Evolutionary conservation across 2,797 vertebrate species (phyloP).

Genomic region (Crenichthys baileyi): DNA sequence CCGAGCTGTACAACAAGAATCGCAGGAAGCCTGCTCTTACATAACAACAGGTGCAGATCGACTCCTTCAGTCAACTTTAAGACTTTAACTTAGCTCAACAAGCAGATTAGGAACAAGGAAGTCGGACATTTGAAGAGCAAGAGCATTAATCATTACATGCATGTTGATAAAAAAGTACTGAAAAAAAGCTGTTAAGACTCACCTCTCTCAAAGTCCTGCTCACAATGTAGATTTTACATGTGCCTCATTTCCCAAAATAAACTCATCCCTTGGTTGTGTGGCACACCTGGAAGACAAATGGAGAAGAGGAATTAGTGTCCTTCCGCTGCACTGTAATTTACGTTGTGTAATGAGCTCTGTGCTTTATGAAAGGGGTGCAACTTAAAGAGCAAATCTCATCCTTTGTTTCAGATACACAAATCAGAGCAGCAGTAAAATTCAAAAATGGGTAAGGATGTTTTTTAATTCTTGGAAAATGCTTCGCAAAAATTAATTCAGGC

Average conservation of each 20-base stretch:
- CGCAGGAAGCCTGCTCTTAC: slow-evolving; percentile 29
- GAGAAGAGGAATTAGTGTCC: slow-evolving; percentile 47
- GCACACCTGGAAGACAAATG: slow-evolving; percentile 77
- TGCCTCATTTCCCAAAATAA: slow-evolving; percentile 58
- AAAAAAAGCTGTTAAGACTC: slow-evolving; percentile 31
- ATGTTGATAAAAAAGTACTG: background rate
- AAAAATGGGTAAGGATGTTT: background rate
- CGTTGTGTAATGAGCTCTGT: slow-evolving; percentile 36
- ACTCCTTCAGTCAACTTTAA: slow-evolving; percentile 17
- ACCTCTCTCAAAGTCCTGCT: slow-evolving; percentile 61
- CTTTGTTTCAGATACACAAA: slow-evolving; percentile 24
- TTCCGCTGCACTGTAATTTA: slow-evolving; percentile 44
- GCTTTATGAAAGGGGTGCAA: slow-evolving; percentile 65
- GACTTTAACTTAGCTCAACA: slow-evolving; percentile 33
- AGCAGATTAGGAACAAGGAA: slow-evolving; percentile 44
- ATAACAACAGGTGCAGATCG: slow-evolving; percentile 46
- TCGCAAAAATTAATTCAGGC: background rate
- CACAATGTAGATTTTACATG: slow-evolving; percentile 47
- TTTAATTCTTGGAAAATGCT: background rate
- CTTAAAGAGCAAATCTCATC: slow-evolving; percentile 57
- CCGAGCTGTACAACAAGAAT: slow-evolving; percentile 16
- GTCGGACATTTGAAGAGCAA: background rate
- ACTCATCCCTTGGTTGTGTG: slow-evolving; percentile 37
- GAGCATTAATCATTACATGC: too few relatives aligned
- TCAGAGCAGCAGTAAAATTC: slow-evolving; percentile 9